Evolutionary conservation across 2,888 invertebrate genomes (phyloP).

Genomic region (Nasonovia ribisnigri): DNA sequence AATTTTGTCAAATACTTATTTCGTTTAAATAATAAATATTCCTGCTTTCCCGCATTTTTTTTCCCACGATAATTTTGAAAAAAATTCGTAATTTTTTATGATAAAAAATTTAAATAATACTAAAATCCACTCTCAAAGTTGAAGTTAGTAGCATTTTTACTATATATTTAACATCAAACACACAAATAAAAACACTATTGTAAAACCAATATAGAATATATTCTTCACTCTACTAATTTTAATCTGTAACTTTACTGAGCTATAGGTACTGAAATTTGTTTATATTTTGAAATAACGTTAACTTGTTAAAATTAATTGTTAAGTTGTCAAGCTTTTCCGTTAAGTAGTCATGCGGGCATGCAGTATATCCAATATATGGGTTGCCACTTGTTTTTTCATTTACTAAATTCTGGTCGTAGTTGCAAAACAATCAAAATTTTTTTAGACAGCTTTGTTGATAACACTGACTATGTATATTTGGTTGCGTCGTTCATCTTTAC

Average conservation of each 20-base stretch:
- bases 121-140: neutral
- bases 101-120: neutral
- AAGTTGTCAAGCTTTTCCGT: too few species aligned
- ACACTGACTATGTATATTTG: too few species aligned
- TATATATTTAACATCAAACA: neutral
- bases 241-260: neutral
- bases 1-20: neutral
- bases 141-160: neutral
- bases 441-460: too few species aligned
- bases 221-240: neutral
- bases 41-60: neutral
- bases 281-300: too few species aligned
- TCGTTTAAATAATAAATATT: neutral
- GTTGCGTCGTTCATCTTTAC: too few species aligned
- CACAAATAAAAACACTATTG: neutral
- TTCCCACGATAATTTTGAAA: neutral
- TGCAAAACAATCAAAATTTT: too few species aligned
- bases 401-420: too few species aligned
- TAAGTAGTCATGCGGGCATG: too few species aligned
- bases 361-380: too few species aligned
- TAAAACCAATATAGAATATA: neutral
- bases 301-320: too few species aligned
- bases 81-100: neutral
- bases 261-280: neutral
- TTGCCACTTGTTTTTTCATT: too few species aligned